These are phyloP conservation scores for Odontomachus brunneus DNA, from an alignment of 1,140 invertebrate genomes.

Conservation along the genomic window DNA sequence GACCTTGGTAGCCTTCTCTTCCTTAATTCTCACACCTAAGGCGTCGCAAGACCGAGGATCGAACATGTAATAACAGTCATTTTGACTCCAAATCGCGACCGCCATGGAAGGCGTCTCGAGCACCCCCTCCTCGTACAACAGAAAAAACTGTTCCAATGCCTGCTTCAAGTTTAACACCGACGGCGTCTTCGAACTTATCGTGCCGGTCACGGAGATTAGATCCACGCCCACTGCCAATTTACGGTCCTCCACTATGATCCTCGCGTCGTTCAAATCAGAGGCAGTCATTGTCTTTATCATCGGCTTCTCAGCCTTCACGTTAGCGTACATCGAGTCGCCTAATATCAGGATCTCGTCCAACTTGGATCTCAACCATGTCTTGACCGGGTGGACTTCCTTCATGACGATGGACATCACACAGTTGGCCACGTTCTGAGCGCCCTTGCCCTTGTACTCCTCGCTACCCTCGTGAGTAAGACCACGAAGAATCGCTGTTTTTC, in stretches of 20 bases:
- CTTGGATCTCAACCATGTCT: conserved; percentile 77
- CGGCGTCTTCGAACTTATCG: conserved; percentile 75
- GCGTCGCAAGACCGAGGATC: conserved; percentile 79
- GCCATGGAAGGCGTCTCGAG: conserved; percentile 76
- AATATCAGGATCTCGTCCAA: conserved; percentile 78
- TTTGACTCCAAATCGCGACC: conserved; percentile 78
- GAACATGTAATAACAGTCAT: conserved; percentile 79
- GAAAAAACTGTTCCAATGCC: conserved; percentile 79
- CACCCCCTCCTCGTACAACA: conserved; percentile 75
- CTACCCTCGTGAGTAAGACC: conserved; percentile 78
- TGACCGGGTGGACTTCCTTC: conserved; percentile 76
- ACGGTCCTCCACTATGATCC: conserved; percentile 69
- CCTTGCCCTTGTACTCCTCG: conserved; percentile 78
- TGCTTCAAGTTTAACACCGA: conserved; percentile 74
- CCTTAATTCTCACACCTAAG: conserved; percentile 66
- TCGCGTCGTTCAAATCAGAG: conserved; percentile 73
- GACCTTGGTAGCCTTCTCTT: conserved; percentile 63
- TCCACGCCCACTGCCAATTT: conserved; percentile 77
- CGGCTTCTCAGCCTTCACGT: conserved; percentile 73
- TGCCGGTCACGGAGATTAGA: conserved; percentile 77
- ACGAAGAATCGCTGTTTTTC: conserved; percentile 74
- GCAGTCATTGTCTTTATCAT: conserved; percentile 75
- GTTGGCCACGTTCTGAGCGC: conserved; percentile 77
- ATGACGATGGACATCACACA: conserved; percentile 77
- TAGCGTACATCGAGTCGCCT: conserved; percentile 73